A percentile compares a stretch with the other conserved stretches of the same genome.
These are phyloP conservation scores for Xenopus tropicalis DNA, from an alignment of 2,113 vertebrate genomes.

Conservation along the genomic window UCB_Xtro_10.0 CM004445.2:114736001-114736500, in stretches of 20 bases:
- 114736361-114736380: slow-evolving; percentile 57
- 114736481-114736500: slow-evolving; percentile 52
- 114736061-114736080: no score
- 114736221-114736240: background rate
- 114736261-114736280: background rate
- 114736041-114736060: no score
- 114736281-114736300: slow-evolving; percentile 1
- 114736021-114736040: no score
- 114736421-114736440: slow-evolving; percentile 60
- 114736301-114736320: background rate
- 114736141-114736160: no score
- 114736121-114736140: no score
- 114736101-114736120: no score
- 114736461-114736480: slow-evolving; percentile 52
- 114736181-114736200: no score
- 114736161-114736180: no score
- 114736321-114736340: slow-evolving; percentile 29
- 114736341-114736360: slow-evolving; percentile 55
- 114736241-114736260: background rate
- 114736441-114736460: slow-evolving; percentile 46
- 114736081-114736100: no score
- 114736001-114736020: no score
- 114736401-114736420: slow-evolving; percentile 55
- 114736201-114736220: no score
- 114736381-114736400: slow-evolving; percentile 59